These are phyloP conservation scores for Batillaria attramentaria DNA, from an alignment of 1,140 invertebrate species.

Conservation along the genomic window DNA sequence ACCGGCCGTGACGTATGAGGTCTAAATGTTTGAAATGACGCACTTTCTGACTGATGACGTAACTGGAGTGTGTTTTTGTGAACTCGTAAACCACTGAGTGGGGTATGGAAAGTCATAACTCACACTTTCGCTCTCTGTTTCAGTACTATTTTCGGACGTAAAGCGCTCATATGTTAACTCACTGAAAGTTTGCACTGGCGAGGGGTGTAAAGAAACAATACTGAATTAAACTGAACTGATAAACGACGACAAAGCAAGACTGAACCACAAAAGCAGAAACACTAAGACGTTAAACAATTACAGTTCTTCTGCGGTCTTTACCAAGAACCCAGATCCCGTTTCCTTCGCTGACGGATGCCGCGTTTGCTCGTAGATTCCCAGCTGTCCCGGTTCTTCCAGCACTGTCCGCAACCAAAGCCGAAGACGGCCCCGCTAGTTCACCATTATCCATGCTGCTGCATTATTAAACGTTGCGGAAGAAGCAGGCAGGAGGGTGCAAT, in stretches of 20 bases:
- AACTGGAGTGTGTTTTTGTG: too few species aligned
- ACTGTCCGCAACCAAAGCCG: background rate
- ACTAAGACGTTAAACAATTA: background rate
- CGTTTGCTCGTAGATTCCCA: background rate
- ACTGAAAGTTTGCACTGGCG: too few species aligned
- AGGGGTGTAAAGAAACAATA: too few species aligned
- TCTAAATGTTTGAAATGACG: too few species aligned
- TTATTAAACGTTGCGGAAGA: slow-evolving; percentile 13
- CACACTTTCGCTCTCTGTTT: too few species aligned
- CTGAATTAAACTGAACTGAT: background rate
- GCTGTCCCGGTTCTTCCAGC: background rate
- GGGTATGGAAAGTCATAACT: too few species aligned
- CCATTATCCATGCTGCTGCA: background rate
- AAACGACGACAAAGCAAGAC: background rate
- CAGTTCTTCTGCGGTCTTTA: background rate
- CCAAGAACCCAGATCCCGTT: background rate
- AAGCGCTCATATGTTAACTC: too few species aligned
- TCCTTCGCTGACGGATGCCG: background rate
- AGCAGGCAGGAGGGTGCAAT: background rate
- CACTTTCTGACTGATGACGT: too few species aligned
- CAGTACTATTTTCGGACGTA: too few species aligned
- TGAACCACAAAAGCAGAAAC: background rate
- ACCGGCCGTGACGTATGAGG: too few species aligned
- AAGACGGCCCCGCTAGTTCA: background rate
- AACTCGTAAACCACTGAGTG: too few species aligned